Base-by-base conservation (phyloP, 2,888 invertebrate genomes). In the Eupeodes luniger region DNA sequence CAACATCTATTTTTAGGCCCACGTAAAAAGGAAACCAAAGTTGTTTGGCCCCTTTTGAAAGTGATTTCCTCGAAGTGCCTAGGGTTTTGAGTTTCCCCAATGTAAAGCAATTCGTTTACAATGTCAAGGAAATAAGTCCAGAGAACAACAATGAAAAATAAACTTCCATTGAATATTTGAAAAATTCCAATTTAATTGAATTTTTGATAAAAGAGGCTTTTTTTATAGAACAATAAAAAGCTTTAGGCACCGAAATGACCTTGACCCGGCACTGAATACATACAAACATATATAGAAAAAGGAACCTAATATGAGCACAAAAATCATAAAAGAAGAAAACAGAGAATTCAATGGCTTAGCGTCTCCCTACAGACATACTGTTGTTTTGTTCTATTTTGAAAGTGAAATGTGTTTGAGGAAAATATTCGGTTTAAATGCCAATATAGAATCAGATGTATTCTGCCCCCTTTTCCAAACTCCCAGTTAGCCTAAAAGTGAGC, bases 341-440 rank as follows among this genome's bases (percentile, higher is more conserved):
- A 40, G 19, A 44, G 47, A 19, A 64, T 14, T 36, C 34, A 59
- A 59, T 59, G 34, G 59, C 9, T 57, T 40, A 7, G 34, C 9
- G 9, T 36, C 4, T 44, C 64, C 64, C 47, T 14, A 27, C 12
- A 57, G 27, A 44, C 11, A 5, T 14, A 2, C 12, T 14, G 40
- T 7, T 27, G 64, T 40, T 40, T 9, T 40, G 5, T 40, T 40
- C 40, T 40, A 4, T 40, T 40, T 40, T 40, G 27, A 55, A 67
- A 70, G 40, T 70, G 55, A 70, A 40, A 70, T 40, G 19, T 55
- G 5, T 70, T 55, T 55, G 19, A 69, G 70, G 40, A 55, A 55
- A 40, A 55, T 55, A 70, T 70, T 70, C 40, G 44, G 12, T 70
- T 40, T 40, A 70, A 55, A 55, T 70, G 44, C 70, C 70, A 55